A percentile compares a stretch with the other conserved stretches of the same genome.
Evolutionary conservation across 2,113 vertebrate species (phyloP).

Genomic region (Pagrus major): DNA sequence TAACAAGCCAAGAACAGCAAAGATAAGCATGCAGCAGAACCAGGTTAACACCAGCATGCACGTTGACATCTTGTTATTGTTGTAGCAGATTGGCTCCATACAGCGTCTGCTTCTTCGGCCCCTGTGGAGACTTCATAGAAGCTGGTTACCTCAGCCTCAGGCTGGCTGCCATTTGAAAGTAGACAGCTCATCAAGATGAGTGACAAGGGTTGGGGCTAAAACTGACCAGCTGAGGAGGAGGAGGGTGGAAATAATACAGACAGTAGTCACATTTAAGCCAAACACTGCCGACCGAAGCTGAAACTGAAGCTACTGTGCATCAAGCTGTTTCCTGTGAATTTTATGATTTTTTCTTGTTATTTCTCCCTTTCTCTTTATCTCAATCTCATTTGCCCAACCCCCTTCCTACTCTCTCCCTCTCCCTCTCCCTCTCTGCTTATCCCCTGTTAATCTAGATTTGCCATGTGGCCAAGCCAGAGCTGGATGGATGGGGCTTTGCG

Average conservation of each 20-base stretch:
- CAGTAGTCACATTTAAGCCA: slow-evolving; percentile 19
- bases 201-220: slow-evolving; percentile 59
- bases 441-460: slow-evolving; percentile 81
- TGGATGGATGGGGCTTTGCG: slow-evolving; percentile 65
- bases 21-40: slow-evolving; percentile 4
- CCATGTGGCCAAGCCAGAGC: slow-evolving; percentile 71
- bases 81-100: slow-evolving; percentile 41
- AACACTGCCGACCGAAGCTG: not conserved
- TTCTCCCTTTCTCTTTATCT: slow-evolving; percentile 49
- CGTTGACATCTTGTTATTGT: slow-evolving; percentile 49
- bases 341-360: slow-evolving; percentile 13
- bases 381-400: slow-evolving; percentile 47
- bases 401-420: not conserved
- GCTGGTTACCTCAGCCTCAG: slow-evolving; percentile 54
- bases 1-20: not conserved
- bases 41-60: slow-evolving; percentile 9
- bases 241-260: slow-evolving; percentile 14
- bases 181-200: slow-evolving; percentile 72
- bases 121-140: slow-evolving; percentile 54
- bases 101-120: slow-evolving; percentile 35
- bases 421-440: slow-evolving; percentile 53
- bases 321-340: slow-evolving; percentile 2
- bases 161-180: slow-evolving; percentile 62
- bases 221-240: slow-evolving; percentile 58
- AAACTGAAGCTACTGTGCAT: slow-evolving; percentile 3